Conservation (phyloP, 2,797 vertebrate species). For the Micromesistius poutassou region DNA sequence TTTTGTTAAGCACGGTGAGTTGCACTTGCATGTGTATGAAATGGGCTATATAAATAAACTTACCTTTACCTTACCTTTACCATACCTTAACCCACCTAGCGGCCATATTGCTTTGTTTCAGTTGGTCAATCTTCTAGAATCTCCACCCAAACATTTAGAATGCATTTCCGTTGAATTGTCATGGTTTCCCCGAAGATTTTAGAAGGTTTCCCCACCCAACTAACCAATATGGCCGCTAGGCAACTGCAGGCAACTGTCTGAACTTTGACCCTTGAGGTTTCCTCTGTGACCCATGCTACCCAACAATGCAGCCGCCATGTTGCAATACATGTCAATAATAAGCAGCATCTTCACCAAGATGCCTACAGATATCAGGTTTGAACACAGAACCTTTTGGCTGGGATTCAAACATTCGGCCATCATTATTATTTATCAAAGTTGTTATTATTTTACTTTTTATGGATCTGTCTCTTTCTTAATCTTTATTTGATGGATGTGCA, state of each 20-base stretch:
- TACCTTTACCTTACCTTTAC: too few relatives aligned
- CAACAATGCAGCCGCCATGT: not conserved
- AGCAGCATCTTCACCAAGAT: not conserved
- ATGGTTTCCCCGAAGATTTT: not conserved
- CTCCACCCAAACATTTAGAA: not conserved
- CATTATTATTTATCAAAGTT: not conserved
- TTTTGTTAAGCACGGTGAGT: too few relatives aligned
- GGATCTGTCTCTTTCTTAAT: not conserved
- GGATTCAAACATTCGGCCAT: not conserved
- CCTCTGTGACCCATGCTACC: not conserved
- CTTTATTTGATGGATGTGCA: not conserved
- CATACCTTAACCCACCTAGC: too few relatives aligned
- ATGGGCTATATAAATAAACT: too few relatives aligned
- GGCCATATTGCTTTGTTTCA: not conserved
- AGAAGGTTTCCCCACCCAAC: not conserved
- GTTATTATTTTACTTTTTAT: not conserved
- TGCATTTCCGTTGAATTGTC: not conserved
- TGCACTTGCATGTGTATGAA: too few relatives aligned
- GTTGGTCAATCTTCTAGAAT: too few relatives aligned
- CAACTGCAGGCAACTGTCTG: not conserved
- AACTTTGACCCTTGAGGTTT: not conserved
- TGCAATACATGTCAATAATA: not conserved
- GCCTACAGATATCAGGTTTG: not conserved
- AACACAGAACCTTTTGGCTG: not conserved
- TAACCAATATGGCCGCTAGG: too few relatives aligned